Conservation (phyloP, 2,797 vertebrate species). For the Sebastes reedi region DNA sequence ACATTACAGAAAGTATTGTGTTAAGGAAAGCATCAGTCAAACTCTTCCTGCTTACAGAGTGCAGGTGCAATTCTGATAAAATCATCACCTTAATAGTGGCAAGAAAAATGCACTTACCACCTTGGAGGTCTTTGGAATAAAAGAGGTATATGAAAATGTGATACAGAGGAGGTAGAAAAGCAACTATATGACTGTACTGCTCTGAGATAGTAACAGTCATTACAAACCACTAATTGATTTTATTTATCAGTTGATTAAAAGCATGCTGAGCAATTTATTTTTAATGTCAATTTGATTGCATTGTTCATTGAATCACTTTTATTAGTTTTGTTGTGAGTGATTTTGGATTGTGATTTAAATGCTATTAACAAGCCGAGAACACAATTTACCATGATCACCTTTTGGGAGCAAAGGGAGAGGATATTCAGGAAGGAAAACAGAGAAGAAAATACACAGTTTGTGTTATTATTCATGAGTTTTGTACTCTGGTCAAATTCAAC, state of each 20-base stretch:
- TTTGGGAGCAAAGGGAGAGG: conserved; percentile 60
- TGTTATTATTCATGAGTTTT: conserved; percentile 41
- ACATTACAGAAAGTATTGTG: not conserved
- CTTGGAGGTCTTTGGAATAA: conserved; percentile 73
- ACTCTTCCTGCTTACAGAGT: conserved; percentile 54
- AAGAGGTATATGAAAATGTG: conserved; percentile 39
- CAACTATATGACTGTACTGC: conserved; percentile 29
- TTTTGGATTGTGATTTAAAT: conserved; percentile 16
- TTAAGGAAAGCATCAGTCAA: conserved; percentile 64
- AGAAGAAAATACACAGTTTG: conserved; percentile 24
- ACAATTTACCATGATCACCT: conserved; percentile 76
- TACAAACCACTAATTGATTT: conserved; percentile 13
- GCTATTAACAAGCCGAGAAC: conserved; percentile 23
- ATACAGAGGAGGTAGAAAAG: conserved; percentile 43
- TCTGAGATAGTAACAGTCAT: conserved; percentile 7
- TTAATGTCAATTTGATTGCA: conserved; percentile 9
- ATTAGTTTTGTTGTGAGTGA: not conserved
- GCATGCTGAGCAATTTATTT: conserved; percentile 26
- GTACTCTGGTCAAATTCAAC: not conserved
- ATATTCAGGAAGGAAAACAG: conserved; percentile 41
- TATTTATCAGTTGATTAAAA: conserved; percentile 28
- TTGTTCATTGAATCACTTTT: not conserved
- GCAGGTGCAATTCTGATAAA: conserved; percentile 47
- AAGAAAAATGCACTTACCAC: conserved; percentile 74
- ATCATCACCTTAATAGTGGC: conserved; percentile 8